phyloP scores from a whole-genome alignment of 2,797 vertebrate genomes.

The Hoplostethus mediterraneus region DNA sequence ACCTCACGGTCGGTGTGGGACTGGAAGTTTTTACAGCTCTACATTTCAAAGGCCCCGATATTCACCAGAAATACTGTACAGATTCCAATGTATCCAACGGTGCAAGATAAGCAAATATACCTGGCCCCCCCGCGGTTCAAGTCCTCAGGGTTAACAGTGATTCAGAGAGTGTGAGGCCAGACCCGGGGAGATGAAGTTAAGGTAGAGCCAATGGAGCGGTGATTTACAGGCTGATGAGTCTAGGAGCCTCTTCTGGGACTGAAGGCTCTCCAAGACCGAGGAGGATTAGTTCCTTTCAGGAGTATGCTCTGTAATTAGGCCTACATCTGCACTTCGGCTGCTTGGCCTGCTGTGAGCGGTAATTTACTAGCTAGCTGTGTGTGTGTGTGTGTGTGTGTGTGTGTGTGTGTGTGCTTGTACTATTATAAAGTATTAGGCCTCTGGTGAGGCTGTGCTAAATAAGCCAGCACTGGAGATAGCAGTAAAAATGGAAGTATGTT shows the following conservation, averaged over 20 bases:
- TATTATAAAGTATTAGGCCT: constrained; percentile 19
- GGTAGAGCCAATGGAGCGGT: constrained; percentile 33
- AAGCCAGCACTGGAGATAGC: constrained; percentile 22
- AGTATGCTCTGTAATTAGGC: constrained; percentile 58
- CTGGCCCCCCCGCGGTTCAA: constrained; percentile 9
- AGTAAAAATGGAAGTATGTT: not conserved
- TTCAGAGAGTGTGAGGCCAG: constrained; percentile 45
- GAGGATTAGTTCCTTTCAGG: constrained; percentile 48
- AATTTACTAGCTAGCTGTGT: constrained; percentile 41
- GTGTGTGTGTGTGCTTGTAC: constrained; percentile 5
- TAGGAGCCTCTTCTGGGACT: constrained; percentile 47
- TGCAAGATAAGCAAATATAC: constrained; percentile 46
- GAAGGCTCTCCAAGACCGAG: constrained; percentile 38
- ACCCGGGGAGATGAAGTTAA: constrained; percentile 42
- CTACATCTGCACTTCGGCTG: constrained; percentile 57
- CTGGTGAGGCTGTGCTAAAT: not conserved
- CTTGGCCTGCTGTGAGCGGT: constrained; percentile 49
- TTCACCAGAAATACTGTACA: constrained; percentile 15
- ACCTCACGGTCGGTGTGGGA: not conserved
- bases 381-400: no score
- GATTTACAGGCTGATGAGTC: constrained; percentile 72
- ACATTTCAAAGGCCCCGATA: constrained; percentile 29
- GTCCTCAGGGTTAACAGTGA: constrained; percentile 21
- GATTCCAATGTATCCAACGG: constrained; percentile 30
- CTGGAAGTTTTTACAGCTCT: constrained; percentile 25